Base-by-base conservation (phyloP, 2,888 invertebrate species). In the Melinaea menophilus region DNA sequence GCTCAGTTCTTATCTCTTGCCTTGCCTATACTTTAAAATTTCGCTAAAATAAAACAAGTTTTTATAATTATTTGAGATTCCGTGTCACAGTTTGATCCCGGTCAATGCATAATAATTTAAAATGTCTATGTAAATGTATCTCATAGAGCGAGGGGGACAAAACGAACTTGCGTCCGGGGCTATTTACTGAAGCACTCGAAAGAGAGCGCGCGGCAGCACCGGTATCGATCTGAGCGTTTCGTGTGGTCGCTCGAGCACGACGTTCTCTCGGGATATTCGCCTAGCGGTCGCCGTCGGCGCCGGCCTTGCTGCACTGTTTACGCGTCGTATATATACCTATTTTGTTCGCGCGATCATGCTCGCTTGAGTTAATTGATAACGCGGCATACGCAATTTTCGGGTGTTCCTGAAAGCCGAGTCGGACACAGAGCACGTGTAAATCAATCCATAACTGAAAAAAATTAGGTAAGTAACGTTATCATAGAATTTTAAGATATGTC, bases 261-360 rank as follows among this genome's bases (percentile, higher is more conserved):
- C 86, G 82, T 79, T 82, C 82, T 85, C 85, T 82, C 86, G 85
- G 84, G 84, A 89, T 88, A 88, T 83, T 88, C 86, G 85, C 75
- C 81, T 80, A 84, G 81, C 82, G 83, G 80, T 88, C 85, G 88
- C 84, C 87, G 88, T 86, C 84, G 84, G 90, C 88, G 87, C 89
- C 88, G 88, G 86, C 85, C 86, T 84, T 87, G 84, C 82, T 83
- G 81, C 80, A 80, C 84, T 84, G 86, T 88, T 87, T 86, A 85
- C 86, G 83, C 82, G 85, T 77, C 77, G 79, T 79, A 79, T 84
- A 79, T 73, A 79, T 59, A 69, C 66, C 67, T 65, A 78, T 84
- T 85, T 79, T 71, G 79, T 78, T 81, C 82, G 81, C 86, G 88
- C 80, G 85, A 87, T 81, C 85, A 84, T 87, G 87, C 78, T 81